These are phyloP conservation scores for Pomacea maculata DNA, from an alignment of 1,140 invertebrate genomes.

Conservation along the genomic window DNA sequence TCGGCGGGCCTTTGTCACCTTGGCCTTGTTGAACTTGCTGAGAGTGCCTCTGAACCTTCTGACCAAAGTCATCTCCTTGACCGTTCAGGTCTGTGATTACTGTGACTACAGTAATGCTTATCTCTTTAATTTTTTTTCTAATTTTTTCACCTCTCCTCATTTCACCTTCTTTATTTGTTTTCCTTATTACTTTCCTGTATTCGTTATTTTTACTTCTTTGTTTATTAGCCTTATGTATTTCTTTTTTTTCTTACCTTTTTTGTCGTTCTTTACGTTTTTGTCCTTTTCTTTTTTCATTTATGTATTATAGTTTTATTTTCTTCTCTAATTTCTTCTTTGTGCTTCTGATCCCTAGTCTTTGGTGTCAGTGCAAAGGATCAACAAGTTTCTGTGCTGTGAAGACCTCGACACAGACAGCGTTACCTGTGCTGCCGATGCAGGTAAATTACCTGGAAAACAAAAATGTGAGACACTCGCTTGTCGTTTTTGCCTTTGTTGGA, in stretches of 20 bases:
- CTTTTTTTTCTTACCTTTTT: no score
- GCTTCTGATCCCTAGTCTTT: constrained; percentile 35
- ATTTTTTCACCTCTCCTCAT: background rate
- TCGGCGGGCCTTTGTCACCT: constrained; percentile 89
- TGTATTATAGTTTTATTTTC: no score
- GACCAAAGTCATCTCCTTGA: constrained; percentile 42
- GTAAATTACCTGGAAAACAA: background rate
- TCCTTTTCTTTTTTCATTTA: no score
- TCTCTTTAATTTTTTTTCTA: background rate
- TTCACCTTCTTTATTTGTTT: background rate
- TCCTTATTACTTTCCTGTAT: no score
- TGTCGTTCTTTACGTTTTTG: no score
- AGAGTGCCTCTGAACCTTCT: constrained; percentile 80
- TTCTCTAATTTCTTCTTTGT: constrained; percentile 1
- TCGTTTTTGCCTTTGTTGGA: no score
- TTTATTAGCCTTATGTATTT: no score
- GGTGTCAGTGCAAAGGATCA: constrained; percentile 56
- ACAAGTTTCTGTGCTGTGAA: constrained; percentile 47
- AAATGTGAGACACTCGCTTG: no score
- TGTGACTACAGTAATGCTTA: background rate
- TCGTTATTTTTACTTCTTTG: background rate
- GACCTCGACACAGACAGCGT: constrained; percentile 54
- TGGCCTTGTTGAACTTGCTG: constrained; percentile 96
- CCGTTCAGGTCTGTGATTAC: constrained; percentile 21
- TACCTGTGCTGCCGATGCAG: constrained; percentile 13